Conservation (phyloP, 1,140 invertebrate species). For the Trichonephila clavata region DNA sequence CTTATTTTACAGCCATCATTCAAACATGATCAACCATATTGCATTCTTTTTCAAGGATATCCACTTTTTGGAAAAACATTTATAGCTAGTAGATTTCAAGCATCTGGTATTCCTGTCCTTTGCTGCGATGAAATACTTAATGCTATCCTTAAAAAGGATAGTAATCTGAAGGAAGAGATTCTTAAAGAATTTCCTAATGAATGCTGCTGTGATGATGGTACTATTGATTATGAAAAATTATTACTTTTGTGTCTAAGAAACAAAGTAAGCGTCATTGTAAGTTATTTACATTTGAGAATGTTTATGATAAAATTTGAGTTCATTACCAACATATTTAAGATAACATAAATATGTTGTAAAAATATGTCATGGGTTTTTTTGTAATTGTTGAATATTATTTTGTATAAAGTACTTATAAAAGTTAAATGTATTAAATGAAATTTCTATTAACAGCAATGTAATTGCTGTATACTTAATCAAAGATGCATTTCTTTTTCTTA, state of each 20-base stretch:
- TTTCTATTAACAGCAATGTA: too few species aligned
- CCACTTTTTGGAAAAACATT: slow-evolving; percentile 97
- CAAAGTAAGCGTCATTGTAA: slow-evolving; percentile 9
- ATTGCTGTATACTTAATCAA: too few species aligned
- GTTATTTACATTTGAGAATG: too few species aligned
- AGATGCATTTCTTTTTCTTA: too few species aligned
- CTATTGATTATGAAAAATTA: slow-evolving; percentile 34
- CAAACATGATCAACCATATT: slow-evolving; percentile 85
- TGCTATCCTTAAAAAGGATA: slow-evolving; percentile 22
- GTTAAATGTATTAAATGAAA: too few species aligned
- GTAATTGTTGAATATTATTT: too few species aligned
- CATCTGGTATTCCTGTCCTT: slow-evolving; percentile 90
- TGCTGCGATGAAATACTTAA: slow-evolving; percentile 94
- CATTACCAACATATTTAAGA: too few species aligned
- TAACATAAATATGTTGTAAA: too few species aligned
- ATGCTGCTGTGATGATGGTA: not conserved
- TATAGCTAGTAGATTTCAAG: slow-evolving; percentile 87
- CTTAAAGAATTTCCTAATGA: not conserved
- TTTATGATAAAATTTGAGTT: too few species aligned
- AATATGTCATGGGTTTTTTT: too few species aligned
- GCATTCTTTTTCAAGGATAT: slow-evolving; percentile 97
- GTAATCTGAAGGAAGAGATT: not conserved
- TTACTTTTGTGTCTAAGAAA: not conserved
- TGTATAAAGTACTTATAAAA: too few species aligned
- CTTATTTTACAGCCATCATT: slow-evolving; percentile 13